Evolutionary conservation across 2,888 invertebrate species (phyloP).

Genomic region (Agrochola macilenta): DNA sequence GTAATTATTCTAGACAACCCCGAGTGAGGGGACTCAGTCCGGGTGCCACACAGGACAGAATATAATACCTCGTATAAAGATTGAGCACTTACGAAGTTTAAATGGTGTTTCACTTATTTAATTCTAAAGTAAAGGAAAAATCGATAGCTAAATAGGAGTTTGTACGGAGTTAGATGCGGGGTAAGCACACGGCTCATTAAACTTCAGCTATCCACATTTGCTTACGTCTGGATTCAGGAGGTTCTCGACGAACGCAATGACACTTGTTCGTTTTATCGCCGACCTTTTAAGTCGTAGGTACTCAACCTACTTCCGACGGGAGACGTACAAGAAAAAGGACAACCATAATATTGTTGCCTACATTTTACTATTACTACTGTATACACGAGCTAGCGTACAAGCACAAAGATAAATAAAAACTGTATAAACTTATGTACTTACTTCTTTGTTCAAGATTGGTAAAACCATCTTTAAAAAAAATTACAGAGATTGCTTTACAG

Average conservation of each 20-base stretch:
- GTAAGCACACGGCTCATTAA: slow-evolving; percentile 82
- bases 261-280: slow-evolving; percentile 83
- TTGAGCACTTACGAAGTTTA: slow-evolving; percentile 66
- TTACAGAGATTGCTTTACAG: neutral
- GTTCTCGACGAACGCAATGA: slow-evolving; percentile 78
- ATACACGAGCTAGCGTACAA: slow-evolving; percentile 49
- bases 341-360: slow-evolving; percentile 59
- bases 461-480: neutral
- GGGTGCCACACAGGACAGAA: slow-evolving; percentile 28
- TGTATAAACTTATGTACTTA: slow-evolving; percentile 3
- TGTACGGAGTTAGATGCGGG: slow-evolving; percentile 77
- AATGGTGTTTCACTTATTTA: slow-evolving; percentile 73
- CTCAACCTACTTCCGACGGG: slow-evolving; percentile 73
- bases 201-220: slow-evolving; percentile 83
- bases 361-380: slow-evolving; percentile 57
- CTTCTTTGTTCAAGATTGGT: slow-evolving; percentile 9
- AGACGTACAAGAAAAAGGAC: slow-evolving; percentile 64
- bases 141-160: slow-evolving; percentile 77
- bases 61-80: slow-evolving; percentile 61
- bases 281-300: slow-evolving; percentile 76
- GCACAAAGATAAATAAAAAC: slow-evolving; percentile 45
- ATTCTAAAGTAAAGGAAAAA: slow-evolving; percentile 75
- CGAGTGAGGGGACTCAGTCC: neutral
- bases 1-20: slow-evolving; percentile 41
- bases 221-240: slow-evolving; percentile 80